A percentile compares a stretch with the other conserved stretches of the same genome.
Evolutionary conservation across 2,888 invertebrate genomes (phyloP).

Genomic region (Omphaloscelis lunosa): DNA sequence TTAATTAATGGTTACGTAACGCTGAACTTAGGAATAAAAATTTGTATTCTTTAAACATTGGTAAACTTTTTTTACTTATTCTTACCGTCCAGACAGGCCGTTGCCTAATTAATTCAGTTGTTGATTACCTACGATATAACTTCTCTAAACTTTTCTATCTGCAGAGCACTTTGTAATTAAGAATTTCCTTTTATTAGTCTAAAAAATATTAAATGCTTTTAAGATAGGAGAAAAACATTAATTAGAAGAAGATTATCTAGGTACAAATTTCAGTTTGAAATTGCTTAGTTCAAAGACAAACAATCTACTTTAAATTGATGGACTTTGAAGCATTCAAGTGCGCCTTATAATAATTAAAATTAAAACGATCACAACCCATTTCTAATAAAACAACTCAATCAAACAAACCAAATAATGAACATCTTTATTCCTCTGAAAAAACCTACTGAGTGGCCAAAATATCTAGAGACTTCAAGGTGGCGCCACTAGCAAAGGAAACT

Average conservation of each 20-base stretch:
- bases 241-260: neutral
- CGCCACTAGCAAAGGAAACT: slow-evolving; percentile 15
- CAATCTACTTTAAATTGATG: neutral
- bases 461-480: neutral
- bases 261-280: slow-evolving; percentile 3
- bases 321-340: slow-evolving; percentile 2
- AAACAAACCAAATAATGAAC: slow-evolving; percentile 1
- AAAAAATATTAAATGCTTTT: too few species aligned
- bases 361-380: slow-evolving; percentile 21
- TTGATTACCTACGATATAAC: neutral
- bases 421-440: slow-evolving; percentile 28
- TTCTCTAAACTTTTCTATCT: neutral
- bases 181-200: too few species aligned
- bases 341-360: slow-evolving; percentile 21
- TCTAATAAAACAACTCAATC: slow-evolving; percentile 36
- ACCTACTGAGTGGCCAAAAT: neutral
- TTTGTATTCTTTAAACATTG: neutral
- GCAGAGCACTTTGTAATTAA: neutral
- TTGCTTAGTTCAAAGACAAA: neutral
- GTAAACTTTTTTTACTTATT: neutral
- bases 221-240: neutral
- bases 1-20: neutral
- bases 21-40: neutral
- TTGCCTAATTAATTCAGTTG: neutral
- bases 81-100: neutral